Conservation (phyloP, 2,797 vertebrate genomes). For the Novumbra hubbsi region DNA sequence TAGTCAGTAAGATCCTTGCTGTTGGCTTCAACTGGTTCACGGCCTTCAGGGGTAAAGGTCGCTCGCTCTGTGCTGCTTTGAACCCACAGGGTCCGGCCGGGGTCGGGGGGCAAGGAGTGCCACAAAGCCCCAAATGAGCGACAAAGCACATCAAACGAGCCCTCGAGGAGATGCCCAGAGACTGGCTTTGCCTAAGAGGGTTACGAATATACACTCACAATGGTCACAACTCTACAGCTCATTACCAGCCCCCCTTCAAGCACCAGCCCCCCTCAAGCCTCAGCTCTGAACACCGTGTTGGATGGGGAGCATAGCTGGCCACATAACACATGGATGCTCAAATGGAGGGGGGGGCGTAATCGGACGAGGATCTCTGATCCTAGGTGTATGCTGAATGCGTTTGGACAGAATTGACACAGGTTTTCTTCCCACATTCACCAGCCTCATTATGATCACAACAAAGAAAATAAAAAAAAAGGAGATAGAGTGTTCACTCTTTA, state of each 20-base stretch:
- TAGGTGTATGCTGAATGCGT: slow-evolving; percentile 4
- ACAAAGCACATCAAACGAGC: slow-evolving; percentile 76
- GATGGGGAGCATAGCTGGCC: slow-evolving; percentile 22
- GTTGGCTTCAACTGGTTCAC: slow-evolving; percentile 58
- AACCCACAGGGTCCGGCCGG: slow-evolving; percentile 60
- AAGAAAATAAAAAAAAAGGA: no score
- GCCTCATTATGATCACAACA: no score
- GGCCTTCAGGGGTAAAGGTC: slow-evolving; percentile 56
- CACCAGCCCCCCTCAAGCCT: slow-evolving; percentile 42
- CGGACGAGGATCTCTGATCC: not conserved
- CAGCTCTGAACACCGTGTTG: slow-evolving; percentile 39
- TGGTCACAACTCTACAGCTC: slow-evolving; percentile 64
- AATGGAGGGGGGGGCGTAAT: no score
- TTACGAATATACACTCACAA: slow-evolving; percentile 72
- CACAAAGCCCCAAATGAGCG: slow-evolving; percentile 73
- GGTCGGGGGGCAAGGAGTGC: slow-evolving; percentile 56
- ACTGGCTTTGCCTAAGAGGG: slow-evolving; percentile 75
- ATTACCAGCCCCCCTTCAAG: slow-evolving; percentile 41
- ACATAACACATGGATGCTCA: not conserved
- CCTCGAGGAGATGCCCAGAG: slow-evolving; percentile 67
- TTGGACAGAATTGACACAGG: slow-evolving; percentile 20
- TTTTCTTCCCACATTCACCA: not conserved
- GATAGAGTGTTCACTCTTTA: no score
- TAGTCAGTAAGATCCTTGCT: slow-evolving; percentile 30
- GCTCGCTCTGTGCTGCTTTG: slow-evolving; percentile 54